These are phyloP conservation scores for Leptinotarsa haldemani DNA, from an alignment of 2,888 invertebrate genomes.

Conservation along the genomic window DNA sequence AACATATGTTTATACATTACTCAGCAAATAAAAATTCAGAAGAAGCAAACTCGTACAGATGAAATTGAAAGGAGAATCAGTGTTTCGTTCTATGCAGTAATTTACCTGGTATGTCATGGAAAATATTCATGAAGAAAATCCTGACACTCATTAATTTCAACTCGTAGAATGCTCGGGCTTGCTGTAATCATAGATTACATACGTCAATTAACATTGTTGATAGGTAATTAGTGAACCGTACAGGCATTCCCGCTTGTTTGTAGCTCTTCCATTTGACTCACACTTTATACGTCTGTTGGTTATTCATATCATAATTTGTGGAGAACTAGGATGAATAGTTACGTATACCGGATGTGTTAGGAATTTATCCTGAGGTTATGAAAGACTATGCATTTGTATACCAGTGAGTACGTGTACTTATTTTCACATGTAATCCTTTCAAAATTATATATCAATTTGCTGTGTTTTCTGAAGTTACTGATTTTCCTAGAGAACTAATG, in stretches of 20 bases:
- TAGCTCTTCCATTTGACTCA: slow-evolving; percentile 13
- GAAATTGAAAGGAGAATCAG: slow-evolving; percentile 9
- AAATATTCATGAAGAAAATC: slow-evolving; percentile 21
- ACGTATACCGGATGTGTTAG: not conserved
- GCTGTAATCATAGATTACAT: slow-evolving; percentile 19
- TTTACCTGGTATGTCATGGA: slow-evolving; percentile 16
- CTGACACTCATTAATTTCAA: slow-evolving; percentile 27
- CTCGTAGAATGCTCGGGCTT: slow-evolving; percentile 15
- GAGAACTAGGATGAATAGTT: not conserved
- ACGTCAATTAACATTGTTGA: slow-evolving; percentile 38
- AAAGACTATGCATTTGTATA: too few species aligned
- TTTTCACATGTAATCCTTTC: too few species aligned
- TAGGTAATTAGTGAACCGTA: slow-evolving; percentile 37
- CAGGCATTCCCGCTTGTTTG: slow-evolving; percentile 15
- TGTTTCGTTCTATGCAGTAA: slow-evolving; percentile 8
- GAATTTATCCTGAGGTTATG: not conserved
- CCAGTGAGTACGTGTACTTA: too few species aligned
- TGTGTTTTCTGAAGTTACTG: too few species aligned
- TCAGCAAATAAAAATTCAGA: not conserved
- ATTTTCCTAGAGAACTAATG: too few species aligned
- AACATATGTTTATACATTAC: not conserved
- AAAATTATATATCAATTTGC: too few species aligned
- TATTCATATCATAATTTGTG: slow-evolving; percentile 13
- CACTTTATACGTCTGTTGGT: slow-evolving; percentile 17
- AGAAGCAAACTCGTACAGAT: not conserved